Conservation (phyloP, 2,113 vertebrate genomes). For the Kryptolebias marmoratus region DNA sequence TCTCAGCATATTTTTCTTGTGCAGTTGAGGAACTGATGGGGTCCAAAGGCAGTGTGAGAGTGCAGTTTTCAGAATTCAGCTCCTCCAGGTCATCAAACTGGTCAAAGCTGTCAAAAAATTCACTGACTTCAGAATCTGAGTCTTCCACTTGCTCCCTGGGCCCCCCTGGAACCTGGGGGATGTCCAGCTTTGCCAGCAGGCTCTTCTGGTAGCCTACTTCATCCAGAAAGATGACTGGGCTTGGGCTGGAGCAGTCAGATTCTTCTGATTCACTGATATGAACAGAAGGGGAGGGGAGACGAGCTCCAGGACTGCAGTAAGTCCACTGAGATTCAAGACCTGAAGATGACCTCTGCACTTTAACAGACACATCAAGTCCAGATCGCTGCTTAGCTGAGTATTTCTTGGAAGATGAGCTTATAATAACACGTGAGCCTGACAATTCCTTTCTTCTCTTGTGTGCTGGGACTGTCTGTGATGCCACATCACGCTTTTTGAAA, state of each 20-base stretch:
- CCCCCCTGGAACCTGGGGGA: constrained; percentile 92
- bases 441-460: constrained; percentile 81
- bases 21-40: constrained; percentile 53
- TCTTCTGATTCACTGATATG: constrained; percentile 92
- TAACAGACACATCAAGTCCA: constrained; percentile 77
- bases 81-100: constrained; percentile 93
- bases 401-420: constrained; percentile 80
- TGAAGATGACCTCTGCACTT: constrained; percentile 82
- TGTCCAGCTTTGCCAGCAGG: constrained; percentile 91
- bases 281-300: constrained; percentile 69
- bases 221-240: constrained; percentile 97
- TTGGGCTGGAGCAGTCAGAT: constrained; percentile 95
- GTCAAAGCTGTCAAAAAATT: constrained; percentile 99
- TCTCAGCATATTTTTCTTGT: constrained; percentile 76
- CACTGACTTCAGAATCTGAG: constrained; percentile 98
- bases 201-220: constrained; percentile 98
- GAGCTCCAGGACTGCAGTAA: constrained; percentile 84
- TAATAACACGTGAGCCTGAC: constrained; percentile 79
- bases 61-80: constrained; percentile 68
- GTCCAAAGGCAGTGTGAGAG: constrained; percentile 78
- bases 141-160: constrained; percentile 93
- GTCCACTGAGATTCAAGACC: constrained; percentile 87
- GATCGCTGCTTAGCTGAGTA: constrained; percentile 75
- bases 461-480: constrained; percentile 86
- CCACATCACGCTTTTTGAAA: constrained; percentile 85